Conservation (phyloP, 2,888 invertebrate species). For the Drosophila pseudotalamancana region DNA sequence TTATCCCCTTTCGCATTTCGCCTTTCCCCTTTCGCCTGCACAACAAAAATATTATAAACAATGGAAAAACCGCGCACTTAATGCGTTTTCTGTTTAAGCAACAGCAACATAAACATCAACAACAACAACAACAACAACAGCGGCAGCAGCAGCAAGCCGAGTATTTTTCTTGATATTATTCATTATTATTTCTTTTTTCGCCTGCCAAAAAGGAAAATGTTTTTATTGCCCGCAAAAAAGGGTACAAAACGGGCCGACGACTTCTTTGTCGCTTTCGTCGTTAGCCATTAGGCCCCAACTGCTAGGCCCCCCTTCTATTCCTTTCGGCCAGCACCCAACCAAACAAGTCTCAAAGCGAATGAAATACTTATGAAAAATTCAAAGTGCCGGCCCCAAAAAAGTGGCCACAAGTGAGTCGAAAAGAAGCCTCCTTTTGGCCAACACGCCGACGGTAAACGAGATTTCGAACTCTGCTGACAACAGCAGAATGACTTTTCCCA, state of each 20-base stretch:
- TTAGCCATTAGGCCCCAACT: slow-evolving; percentile 59
- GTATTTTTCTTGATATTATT: slow-evolving; percentile 79
- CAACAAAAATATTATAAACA: slow-evolving; percentile 71
- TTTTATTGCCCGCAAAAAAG: slow-evolving; percentile 78
- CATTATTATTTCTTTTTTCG: slow-evolving; percentile 58
- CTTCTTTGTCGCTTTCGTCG: slow-evolving; percentile 47
- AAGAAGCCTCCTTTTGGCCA: slow-evolving; percentile 3
- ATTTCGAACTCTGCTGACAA: slow-evolving; percentile 57
- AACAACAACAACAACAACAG: slow-evolving; percentile 16
- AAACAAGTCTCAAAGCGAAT: slow-evolving; percentile 36
- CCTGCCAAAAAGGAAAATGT: slow-evolving; percentile 67
- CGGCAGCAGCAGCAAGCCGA: slow-evolving; percentile 51
- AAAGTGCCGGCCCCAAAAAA: slow-evolving; percentile 45
- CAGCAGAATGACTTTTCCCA: slow-evolving; percentile 73
- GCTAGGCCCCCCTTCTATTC: too few relatives aligned
- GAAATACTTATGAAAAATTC: slow-evolving; percentile 64
- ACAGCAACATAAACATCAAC: slow-evolving; percentile 18
- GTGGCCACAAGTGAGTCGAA: slow-evolving; percentile 35
- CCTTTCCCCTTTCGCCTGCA: too few relatives aligned
- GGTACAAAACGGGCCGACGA: slow-evolving; percentile 66
- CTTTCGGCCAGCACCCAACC: background rate
- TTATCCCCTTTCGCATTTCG: too few relatives aligned
- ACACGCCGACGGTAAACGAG: slow-evolving; percentile 63
- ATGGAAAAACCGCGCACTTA: slow-evolving; percentile 81
- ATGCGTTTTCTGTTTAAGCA: slow-evolving; percentile 77